These are phyloP conservation scores for Phylloscopus trochilus DNA, from an alignment of 2,113 vertebrate species.

Conservation along the genomic window DNA sequence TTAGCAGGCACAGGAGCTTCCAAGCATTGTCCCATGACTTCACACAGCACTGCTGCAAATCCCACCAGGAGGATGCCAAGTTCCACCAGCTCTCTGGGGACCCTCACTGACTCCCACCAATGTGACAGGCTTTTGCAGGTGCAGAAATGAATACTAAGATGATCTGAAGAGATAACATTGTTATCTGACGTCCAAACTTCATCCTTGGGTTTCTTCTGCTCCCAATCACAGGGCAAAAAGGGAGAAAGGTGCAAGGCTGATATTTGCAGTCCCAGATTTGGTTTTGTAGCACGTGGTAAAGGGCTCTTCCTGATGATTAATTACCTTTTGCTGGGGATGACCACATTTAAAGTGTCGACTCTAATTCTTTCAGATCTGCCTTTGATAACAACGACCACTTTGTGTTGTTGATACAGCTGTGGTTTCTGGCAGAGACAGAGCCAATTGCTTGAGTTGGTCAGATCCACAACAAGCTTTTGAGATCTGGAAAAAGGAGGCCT, in stretches of 20 bases:
- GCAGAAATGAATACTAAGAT: not conserved
- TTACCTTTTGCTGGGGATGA: conserved; percentile 37
- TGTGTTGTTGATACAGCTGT: conserved; percentile 56
- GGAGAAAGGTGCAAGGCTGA: not conserved
- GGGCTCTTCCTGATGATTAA: conserved; percentile 6
- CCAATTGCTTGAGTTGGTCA: not conserved
- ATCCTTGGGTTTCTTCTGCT: not conserved
- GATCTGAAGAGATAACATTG: not conserved
- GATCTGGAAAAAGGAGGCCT: not conserved
- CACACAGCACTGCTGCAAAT: not conserved
- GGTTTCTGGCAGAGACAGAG: conserved; percentile 43
- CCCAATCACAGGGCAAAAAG: not conserved
- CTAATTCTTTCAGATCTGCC: conserved; percentile 33
- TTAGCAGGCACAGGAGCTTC: not conserved
- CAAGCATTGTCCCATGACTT: not conserved
- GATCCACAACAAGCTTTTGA: conserved; percentile 25
- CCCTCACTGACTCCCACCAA: not conserved
- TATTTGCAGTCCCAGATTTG: not conserved
- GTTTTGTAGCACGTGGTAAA: not conserved
- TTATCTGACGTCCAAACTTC: not conserved
- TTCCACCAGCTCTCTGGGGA: not conserved
- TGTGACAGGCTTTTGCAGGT: not conserved
- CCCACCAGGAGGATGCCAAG: not conserved
- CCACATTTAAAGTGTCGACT: conserved; percentile 30
- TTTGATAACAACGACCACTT: conserved; percentile 38